A percentile compares a stretch with the other conserved stretches of the same genome.
These are phyloP conservation scores for Drosophila monieri DNA, from an alignment of 2,888 invertebrate genomes.

Conservation along the genomic window DNA sequence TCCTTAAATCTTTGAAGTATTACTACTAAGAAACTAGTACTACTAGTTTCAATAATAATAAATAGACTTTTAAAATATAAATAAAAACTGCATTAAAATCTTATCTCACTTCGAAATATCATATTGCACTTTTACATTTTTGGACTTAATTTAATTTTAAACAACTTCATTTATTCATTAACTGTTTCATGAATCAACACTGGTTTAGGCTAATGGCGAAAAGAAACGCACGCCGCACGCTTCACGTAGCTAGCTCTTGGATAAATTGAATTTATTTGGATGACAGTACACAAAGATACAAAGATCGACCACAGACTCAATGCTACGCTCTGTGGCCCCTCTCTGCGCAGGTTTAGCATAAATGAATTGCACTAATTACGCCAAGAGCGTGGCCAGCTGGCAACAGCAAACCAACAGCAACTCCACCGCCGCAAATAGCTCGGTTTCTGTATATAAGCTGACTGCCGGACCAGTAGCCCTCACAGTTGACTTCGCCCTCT, in stretches of 20 bases:
- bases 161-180: constrained; percentile 9
- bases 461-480: constrained; percentile 49
- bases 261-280: constrained; percentile 56
- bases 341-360: constrained; percentile 64
- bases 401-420: constrained; percentile 2
- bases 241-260: constrained; percentile 39
- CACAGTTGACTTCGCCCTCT: constrained; percentile 61
- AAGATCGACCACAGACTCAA: constrained; percentile 49
- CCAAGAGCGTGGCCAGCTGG: constrained; percentile 35
- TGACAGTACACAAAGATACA: constrained; percentile 62
- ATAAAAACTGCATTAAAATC: background rate
- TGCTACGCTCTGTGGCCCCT: constrained; percentile 56
- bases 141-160: constrained; percentile 11
- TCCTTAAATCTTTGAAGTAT: too few species aligned
- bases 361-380: constrained; percentile 76
- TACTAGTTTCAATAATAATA: too few species aligned
- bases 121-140: background rate
- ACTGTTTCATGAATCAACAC: constrained; percentile 14
- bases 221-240: constrained; percentile 26
- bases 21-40: too few species aligned
- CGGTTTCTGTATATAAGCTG: constrained; percentile 63
- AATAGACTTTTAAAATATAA: too few species aligned
- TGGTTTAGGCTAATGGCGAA: constrained; percentile 9
- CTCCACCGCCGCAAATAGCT: constrained; percentile 17
- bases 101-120: background rate